These are phyloP conservation scores for Cecropterus lyciades DNA, from an alignment of 1,140 invertebrate species.

Conservation along the genomic window DNA sequence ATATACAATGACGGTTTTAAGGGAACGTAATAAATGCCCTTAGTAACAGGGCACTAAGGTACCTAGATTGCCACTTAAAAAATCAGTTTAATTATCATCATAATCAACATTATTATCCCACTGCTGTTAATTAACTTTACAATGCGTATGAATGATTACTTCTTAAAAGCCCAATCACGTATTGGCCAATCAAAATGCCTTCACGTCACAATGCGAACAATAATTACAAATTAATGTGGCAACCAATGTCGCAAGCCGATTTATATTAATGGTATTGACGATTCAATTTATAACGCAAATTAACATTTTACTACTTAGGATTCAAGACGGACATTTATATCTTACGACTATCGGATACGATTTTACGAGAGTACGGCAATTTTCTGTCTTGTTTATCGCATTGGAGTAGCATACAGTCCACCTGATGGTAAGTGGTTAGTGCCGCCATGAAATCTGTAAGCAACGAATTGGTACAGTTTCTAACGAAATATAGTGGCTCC, in stretches of 20 bases:
- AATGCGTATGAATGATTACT: slow-evolving; percentile 13
- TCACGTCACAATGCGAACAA: slow-evolving; percentile 11
- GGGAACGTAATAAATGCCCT: too few species aligned
- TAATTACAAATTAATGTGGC: slow-evolving; percentile 27
- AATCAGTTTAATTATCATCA: not conserved
- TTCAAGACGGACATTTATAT: not conserved
- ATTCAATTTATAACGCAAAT: slow-evolving; percentile 26
- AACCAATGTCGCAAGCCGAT: slow-evolving; percentile 13
- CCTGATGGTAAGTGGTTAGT: too few species aligned
- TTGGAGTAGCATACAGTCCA: too few species aligned
- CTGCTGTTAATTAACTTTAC: not conserved
- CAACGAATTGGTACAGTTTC: too few species aligned
- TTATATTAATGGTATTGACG: slow-evolving; percentile 20
- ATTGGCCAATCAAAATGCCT: slow-evolving; percentile 16
- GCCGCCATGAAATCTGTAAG: too few species aligned
- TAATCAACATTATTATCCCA: not conserved
- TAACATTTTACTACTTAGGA: slow-evolving; percentile 14
- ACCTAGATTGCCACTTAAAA: too few species aligned
- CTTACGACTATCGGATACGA: not conserved
- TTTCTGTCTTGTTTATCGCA: too few species aligned
- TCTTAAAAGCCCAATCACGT: slow-evolving; percentile 15
- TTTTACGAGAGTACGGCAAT: too few species aligned
- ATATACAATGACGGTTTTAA: too few species aligned
- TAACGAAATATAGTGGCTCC: too few species aligned
- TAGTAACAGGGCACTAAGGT: too few species aligned